Evolutionary conservation across 2,113 vertebrate genomes (phyloP).

Genomic region (Peucedramus taeniatus): DNA sequence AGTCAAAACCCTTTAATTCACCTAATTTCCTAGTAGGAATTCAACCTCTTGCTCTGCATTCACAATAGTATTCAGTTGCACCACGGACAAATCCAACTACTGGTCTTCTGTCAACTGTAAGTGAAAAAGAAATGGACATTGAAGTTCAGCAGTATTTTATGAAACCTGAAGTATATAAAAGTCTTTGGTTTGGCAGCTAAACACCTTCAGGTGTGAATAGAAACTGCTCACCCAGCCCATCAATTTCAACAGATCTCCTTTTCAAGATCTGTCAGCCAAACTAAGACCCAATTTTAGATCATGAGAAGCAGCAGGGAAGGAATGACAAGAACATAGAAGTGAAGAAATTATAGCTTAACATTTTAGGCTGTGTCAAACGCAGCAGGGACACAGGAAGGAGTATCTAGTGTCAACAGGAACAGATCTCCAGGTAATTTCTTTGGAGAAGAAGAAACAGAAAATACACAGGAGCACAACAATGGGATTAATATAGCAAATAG

Average conservation of each 20-base stretch:
- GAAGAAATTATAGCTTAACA: neutral
- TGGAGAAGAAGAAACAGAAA: neutral
- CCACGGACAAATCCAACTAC: too few species aligned
- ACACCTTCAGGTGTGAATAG: too few species aligned
- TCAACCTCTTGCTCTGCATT: neutral
- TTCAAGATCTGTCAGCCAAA: neutral
- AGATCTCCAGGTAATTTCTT: neutral
- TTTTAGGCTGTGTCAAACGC: neutral
- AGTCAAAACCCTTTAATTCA: fast-evolving
- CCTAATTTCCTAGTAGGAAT: too few species aligned
- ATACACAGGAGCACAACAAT: neutral
- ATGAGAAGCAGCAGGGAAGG: neutral
- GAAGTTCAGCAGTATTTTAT: neutral
- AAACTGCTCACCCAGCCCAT: neutral
- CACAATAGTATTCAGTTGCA: neutral
- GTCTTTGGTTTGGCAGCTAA: neutral
- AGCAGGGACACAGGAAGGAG: neutral
- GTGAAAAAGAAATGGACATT: neutral
- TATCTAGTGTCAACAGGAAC: neutral
- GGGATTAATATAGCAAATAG: neutral
- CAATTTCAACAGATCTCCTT: neutral
- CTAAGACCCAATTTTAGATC: neutral
- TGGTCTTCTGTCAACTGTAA: too few species aligned
- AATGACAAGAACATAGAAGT: neutral
- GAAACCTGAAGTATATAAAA: neutral